A percentile compares a stretch with the other conserved stretches of the same genome.
Conservation (phyloP, 2,113 vertebrate genomes). For the Balaeniceps rex region DNA sequence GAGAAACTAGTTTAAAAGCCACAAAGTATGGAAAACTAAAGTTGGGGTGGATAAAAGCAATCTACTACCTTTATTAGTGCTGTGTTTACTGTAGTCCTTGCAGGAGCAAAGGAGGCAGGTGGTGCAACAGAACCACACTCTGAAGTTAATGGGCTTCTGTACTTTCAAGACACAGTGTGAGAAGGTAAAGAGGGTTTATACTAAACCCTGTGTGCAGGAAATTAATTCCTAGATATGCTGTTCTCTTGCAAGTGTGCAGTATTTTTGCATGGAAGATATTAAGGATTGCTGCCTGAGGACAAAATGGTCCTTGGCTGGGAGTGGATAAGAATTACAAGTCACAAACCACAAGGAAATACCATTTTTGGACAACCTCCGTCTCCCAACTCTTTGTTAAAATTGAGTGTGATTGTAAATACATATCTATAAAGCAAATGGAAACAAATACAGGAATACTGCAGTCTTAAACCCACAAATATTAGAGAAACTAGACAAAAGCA, state of each 20-base stretch:
- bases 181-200: background rate
- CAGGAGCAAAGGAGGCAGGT: background rate
- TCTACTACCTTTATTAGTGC: background rate
- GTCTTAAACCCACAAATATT: background rate
- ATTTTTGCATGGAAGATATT: background rate
- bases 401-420: background rate
- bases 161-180: background rate
- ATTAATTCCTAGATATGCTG: background rate
- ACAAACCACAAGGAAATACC: background rate
- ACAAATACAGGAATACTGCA: background rate
- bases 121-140: background rate
- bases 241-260: background rate
- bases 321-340: background rate
- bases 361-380: background rate
- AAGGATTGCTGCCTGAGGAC: background rate
- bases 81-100: background rate
- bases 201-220: background rate
- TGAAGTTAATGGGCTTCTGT: background rate
- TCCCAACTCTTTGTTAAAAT: background rate
- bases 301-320: background rate
- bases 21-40: background rate
- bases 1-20: background rate
- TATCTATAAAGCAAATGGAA: background rate
- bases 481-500: background rate
- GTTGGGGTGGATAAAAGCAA: background rate